phyloP scores from a whole-genome alignment of 2,797 vertebrate species.

The Clarias pachynema region DNA sequence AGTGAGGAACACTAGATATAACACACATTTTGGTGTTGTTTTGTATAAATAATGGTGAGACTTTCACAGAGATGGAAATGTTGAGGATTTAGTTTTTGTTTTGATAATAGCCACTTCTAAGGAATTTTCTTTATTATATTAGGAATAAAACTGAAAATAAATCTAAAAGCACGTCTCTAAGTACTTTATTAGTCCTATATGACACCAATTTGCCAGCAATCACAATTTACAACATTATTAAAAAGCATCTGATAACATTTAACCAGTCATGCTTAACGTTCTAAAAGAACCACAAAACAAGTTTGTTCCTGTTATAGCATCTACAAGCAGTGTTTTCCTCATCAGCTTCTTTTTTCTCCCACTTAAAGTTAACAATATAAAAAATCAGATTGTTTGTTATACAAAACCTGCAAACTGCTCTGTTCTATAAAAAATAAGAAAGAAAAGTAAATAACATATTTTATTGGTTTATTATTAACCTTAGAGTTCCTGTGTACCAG shows the following conservation, averaged over 20 bases:
- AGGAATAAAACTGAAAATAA: background rate
- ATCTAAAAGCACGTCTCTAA: background rate
- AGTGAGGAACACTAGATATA: background rate
- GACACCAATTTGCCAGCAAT: background rate
- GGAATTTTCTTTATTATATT: background rate
- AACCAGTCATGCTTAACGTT: background rate
- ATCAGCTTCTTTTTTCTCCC: background rate
- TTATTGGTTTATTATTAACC: background rate
- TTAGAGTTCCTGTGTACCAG: background rate
- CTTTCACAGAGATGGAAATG: background rate
- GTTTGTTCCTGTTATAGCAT: background rate
- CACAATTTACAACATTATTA: background rate
- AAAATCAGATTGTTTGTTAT: background rate
- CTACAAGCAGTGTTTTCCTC: background rate
- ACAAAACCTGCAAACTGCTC: too few relatives aligned
- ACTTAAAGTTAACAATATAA: background rate
- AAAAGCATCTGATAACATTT: background rate
- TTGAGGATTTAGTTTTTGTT: background rate
- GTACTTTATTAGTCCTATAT: background rate
- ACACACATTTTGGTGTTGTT: background rate
- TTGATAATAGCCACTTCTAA: background rate
- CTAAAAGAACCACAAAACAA: constrained; percentile 3
- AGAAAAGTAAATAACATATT: too few relatives aligned
- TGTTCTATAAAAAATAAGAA: background rate
- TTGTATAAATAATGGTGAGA: background rate